A percentile compares a stretch with the other conserved stretches of the same genome.
phyloP scores from a whole-genome alignment of 2,888 invertebrate genomes.

The Limnephilus auricula region DNA sequence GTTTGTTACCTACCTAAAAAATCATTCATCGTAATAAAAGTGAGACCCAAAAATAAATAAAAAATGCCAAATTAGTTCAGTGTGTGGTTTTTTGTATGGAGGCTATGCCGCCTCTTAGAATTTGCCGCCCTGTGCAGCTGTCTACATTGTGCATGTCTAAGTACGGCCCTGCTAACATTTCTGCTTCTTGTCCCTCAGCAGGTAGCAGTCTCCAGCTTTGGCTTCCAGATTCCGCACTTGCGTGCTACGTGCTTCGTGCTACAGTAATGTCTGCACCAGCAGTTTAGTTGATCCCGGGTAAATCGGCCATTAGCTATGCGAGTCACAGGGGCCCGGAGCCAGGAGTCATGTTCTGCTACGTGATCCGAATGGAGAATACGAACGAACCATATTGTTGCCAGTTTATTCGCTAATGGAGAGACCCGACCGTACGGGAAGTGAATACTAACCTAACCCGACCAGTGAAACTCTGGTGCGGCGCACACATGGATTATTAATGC shows the following conservation, averaged over 20 bases:
- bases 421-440: conserved; percentile 11
- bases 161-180: too few relatives aligned
- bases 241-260: background rate
- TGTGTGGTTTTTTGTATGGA: too few relatives aligned
- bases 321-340: conserved; percentile 45
- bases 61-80: too few relatives aligned
- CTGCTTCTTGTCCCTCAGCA: background rate
- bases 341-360: conserved; percentile 53
- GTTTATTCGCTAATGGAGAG: conserved; percentile 58
- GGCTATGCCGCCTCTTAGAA: background rate
- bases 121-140: background rate
- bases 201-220: background rate
- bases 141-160: background rate
- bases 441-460: conserved; percentile 38
- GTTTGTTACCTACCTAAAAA: background rate
- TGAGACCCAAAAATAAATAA: too few relatives aligned
- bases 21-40: too few relatives aligned
- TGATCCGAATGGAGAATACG: conserved; percentile 33
- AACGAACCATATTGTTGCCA: conserved; percentile 38
- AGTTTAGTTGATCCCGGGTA: background rate
- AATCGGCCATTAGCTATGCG: conserved; percentile 42
- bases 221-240: conserved; percentile 5
- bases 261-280: background rate
- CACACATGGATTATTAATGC: conserved; percentile 24
- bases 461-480: conserved; percentile 27